Percentiles rank a stretch among this genome's conserved stretches.
phyloP scores from a whole-genome alignment of 37 sponge, comb jelly and placozoan species.

The Ephydatia muelleri region DNA sequence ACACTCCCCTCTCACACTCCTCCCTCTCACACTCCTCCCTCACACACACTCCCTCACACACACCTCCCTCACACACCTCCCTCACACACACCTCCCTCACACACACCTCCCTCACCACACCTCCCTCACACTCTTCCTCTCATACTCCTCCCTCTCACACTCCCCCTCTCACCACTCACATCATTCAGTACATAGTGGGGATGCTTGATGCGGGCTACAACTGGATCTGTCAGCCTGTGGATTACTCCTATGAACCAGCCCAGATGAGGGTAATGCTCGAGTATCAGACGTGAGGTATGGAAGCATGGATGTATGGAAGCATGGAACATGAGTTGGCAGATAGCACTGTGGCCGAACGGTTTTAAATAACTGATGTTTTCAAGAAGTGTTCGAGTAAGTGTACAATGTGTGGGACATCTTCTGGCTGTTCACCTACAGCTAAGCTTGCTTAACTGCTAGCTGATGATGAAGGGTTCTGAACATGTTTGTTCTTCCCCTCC shows the following conservation, averaged over 20 bases:
- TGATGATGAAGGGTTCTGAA: too few relatives aligned
- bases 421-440: too few relatives aligned
- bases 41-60: background rate
- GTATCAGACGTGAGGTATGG: background rate
- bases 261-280: slow-evolving; percentile 62
- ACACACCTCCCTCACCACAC: background rate
- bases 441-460: too few relatives aligned
- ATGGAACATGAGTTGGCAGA: background rate
- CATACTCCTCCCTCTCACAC: background rate
- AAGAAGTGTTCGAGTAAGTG: too few relatives aligned
- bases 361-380: too few relatives aligned
- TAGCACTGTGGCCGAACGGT: too few relatives aligned
- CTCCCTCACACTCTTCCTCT: background rate
- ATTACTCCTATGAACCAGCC: slow-evolving; percentile 61
- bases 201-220: slow-evolving; percentile 67
- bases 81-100: background rate
- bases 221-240: slow-evolving; percentile 80
- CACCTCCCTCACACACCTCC: background rate
- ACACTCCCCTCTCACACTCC: background rate
- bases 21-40: background rate
- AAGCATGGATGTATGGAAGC: background rate
- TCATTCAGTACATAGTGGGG: slow-evolving; percentile 39
- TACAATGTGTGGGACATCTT: too few relatives aligned
- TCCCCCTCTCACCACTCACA: background rate
- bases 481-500: too few relatives aligned